Evolutionary conservation across 2,797 vertebrate species (phyloP).

Genomic region (Rhincodon typus): DNA sequence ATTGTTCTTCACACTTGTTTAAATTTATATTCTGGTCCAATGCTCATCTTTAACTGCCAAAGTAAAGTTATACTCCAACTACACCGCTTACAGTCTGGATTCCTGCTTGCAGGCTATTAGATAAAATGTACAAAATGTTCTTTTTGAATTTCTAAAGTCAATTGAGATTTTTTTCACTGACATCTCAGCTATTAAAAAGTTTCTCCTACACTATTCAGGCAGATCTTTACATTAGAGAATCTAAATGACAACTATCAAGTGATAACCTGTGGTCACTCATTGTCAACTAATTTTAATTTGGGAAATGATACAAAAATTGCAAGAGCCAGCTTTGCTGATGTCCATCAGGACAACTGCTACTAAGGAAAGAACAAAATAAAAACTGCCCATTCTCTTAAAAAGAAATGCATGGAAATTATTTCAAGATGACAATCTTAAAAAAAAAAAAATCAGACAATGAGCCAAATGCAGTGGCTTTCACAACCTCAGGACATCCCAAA

Average conservation of each 20-base stretch:
- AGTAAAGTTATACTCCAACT: not conserved
- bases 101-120: not conserved
- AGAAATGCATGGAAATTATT: not conserved
- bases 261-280: not conserved
- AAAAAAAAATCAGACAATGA: not conserved
- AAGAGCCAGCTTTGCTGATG: not conserved
- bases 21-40: not conserved
- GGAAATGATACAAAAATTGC: not conserved
- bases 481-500: not conserved
- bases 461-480: not conserved
- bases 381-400: not conserved
- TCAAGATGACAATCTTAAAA: not conserved
- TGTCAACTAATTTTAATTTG: not conserved
- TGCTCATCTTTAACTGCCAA: not conserved
- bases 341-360: not conserved
- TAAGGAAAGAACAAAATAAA: not conserved
- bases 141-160: not conserved
- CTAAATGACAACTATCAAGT: not conserved
- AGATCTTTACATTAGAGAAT: not conserved
- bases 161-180: not conserved
- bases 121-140: not conserved
- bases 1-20: not conserved
- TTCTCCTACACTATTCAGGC: not conserved
- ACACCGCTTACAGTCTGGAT: not conserved
- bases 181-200: not conserved